Conservation (phyloP, 2,888 invertebrate species). For the Agrochola lota region DNA sequence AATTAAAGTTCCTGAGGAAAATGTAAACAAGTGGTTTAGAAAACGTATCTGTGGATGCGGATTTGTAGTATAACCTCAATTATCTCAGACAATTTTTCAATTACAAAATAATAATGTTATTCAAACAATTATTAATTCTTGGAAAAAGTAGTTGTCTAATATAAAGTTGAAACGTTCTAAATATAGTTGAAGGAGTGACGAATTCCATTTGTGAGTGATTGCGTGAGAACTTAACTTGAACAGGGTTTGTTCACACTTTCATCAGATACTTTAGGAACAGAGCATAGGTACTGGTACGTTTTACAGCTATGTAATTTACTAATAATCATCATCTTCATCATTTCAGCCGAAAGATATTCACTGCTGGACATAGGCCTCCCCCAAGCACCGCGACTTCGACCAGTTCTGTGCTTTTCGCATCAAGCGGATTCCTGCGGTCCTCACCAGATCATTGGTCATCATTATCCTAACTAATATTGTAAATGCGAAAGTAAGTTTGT, state of each 20-base stretch:
- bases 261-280: background rate
- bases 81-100: background rate
- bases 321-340: background rate
- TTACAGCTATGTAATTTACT: background rate
- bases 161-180: background rate
- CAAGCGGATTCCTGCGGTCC: too few species aligned
- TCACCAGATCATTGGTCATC: too few species aligned
- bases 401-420: too few species aligned
- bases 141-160: background rate
- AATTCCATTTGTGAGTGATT: background rate
- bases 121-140: background rate
- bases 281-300: background rate
- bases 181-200: background rate
- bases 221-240: background rate
- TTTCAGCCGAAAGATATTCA: too few species aligned
- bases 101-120: background rate
- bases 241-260: background rate
- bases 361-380: too few species aligned
- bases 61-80: background rate
- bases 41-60: background rate
- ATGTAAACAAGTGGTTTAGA: background rate
- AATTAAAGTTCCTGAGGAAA: background rate
- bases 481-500: too few species aligned
- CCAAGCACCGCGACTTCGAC: too few species aligned
- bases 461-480: too few species aligned